These are phyloP conservation scores for Helarctos malayanus DNA, from an alignment of 2,797 vertebrate genomes.

Conservation along the genomic window DNA sequence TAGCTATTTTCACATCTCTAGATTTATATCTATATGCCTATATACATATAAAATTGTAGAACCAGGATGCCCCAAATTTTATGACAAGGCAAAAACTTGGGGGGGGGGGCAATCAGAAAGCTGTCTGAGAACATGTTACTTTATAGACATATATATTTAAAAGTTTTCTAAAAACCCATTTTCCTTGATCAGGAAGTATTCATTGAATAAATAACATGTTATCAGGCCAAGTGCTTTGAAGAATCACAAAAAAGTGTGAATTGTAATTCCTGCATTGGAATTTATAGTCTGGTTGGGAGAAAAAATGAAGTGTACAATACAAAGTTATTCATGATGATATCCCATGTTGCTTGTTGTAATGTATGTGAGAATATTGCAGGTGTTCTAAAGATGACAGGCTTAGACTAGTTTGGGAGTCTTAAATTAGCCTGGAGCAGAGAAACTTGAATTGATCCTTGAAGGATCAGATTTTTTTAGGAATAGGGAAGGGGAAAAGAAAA, in stretches of 20 bases:
- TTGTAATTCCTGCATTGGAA: not conserved
- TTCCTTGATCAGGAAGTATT: not conserved
- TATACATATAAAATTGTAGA: constrained; percentile 27
- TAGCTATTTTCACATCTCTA: not conserved
- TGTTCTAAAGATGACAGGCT: not conserved
- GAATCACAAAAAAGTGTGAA: not conserved
- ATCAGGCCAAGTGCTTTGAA: not conserved
- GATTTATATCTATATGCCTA: not conserved
- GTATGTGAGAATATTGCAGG: not conserved
- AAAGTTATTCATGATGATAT: not conserved
- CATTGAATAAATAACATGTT: not conserved
- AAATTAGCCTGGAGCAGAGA: not conserved
- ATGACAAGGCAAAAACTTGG: not conserved
- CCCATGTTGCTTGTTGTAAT: not conserved
- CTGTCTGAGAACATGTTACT: not conserved
- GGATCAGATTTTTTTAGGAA: not conserved
- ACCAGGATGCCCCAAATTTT: not conserved
- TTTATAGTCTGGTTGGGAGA: not conserved
- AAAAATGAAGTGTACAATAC: not conserved
- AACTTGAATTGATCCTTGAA: not conserved
- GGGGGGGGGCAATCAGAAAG: not conserved
- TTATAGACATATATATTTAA: constrained; percentile 2
- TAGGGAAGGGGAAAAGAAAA: not conserved
- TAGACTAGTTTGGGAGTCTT: not conserved
- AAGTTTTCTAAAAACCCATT: not conserved